These are phyloP conservation scores for Plotosus lineatus DNA, from an alignment of 2,113 vertebrate species.

Conservation along the genomic window DNA sequence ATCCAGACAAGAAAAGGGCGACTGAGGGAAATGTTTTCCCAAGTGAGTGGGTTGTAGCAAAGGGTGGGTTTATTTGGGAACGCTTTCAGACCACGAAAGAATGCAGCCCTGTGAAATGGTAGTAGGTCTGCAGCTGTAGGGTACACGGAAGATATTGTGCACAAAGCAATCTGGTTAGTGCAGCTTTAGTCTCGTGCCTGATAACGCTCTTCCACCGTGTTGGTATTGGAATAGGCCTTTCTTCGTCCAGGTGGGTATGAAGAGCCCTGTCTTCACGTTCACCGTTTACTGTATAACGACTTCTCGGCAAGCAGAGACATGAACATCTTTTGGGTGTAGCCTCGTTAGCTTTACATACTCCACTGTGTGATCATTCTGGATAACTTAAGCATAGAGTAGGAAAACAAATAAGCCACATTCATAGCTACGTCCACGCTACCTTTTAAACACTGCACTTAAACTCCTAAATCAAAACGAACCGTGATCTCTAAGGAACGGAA, in stretches of 20 bases:
- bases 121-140: conserved; percentile 60
- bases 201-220: background rate
- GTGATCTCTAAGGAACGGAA: conserved; percentile 27
- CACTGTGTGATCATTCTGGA: conserved; percentile 2
- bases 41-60: conserved; percentile 56
- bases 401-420: conserved; percentile 9
- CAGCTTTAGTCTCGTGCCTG: background rate
- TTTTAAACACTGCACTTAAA: conserved; percentile 3
- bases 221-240: background rate
- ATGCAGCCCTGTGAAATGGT: conserved; percentile 60
- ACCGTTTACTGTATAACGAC: background rate
- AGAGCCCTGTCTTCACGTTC: background rate
- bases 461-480: conserved; percentile 29
- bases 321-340: background rate
- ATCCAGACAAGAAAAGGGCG: conserved; percentile 59
- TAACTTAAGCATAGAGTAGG: background rate
- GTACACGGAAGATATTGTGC: conserved; percentile 15
- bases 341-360: conserved; percentile 5
- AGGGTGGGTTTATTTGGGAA: conserved; percentile 67
- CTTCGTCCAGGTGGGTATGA: background rate
- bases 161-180: conserved; percentile 8
- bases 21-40: conserved; percentile 67
- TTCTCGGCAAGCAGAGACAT: background rate
- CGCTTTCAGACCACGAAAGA: conserved; percentile 57
- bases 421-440: background rate